Evolutionary conservation across 2,888 invertebrate genomes (phyloP).

Genomic region (Eupithecia insigniata): DNA sequence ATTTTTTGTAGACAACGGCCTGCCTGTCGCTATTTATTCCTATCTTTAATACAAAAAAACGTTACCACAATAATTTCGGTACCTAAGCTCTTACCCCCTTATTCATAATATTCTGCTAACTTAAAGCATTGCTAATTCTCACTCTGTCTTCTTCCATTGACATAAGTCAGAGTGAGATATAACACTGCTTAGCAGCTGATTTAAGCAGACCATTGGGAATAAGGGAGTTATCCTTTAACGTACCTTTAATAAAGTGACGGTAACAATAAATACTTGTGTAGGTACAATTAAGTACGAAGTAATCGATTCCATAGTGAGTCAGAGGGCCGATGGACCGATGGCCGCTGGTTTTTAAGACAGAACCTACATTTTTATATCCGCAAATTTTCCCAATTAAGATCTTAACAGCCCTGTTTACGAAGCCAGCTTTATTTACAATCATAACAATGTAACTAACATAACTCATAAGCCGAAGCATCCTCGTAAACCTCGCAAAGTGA

Average conservation of each 20-base stretch:
- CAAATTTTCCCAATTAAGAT: background rate
- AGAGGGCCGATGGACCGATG: background rate
- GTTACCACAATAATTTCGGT: too few relatives aligned
- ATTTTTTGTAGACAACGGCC: background rate
- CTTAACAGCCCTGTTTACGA: slow-evolving; percentile 12
- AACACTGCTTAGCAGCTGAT: too few relatives aligned
- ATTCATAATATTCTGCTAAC: too few relatives aligned
- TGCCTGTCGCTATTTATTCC: too few relatives aligned
- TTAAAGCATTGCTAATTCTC: too few relatives aligned
- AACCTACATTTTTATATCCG: background rate
- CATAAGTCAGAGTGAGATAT: too few relatives aligned
- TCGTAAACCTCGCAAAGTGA: slow-evolving; percentile 22
- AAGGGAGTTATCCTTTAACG: too few relatives aligned
- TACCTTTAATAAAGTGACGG: too few relatives aligned
- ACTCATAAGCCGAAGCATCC: slow-evolving; percentile 14
- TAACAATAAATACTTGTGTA: background rate
- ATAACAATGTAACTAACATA: slow-evolving; percentile 18
- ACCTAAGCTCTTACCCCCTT: too few relatives aligned
- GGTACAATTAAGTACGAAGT: background rate
- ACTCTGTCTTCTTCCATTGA: too few relatives aligned
- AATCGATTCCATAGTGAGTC: background rate
- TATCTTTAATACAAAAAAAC: too few relatives aligned
- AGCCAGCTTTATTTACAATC: slow-evolving; percentile 16
- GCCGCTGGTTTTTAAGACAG: background rate
- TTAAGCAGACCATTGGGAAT: too few relatives aligned